Evolutionary conservation across 2,113 vertebrate species (phyloP), one percentile per base, ranked within the genome.

Genomic region (Pedetes capensis): DNA sequence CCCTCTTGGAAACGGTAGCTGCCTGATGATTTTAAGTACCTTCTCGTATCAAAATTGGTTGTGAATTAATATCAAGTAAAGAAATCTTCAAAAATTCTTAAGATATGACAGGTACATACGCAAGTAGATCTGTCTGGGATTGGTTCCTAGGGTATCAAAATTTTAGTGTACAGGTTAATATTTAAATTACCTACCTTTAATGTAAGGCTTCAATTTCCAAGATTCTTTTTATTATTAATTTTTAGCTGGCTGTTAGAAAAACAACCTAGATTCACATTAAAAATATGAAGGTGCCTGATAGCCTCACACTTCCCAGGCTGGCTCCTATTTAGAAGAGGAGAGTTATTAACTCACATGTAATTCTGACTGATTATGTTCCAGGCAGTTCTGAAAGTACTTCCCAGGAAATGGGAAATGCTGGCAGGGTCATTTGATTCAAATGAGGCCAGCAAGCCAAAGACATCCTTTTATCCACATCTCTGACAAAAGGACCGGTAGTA

Each of bases 131-230:
- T 59, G 2, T 47, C 49, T 57, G 34, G 12, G 66, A 44, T 53
- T 17, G 44, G 7, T 59, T 83, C 9, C 16, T 37, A 20, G 68
- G n/a, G n/a, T 82, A 82, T 69, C 13, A 53, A 61, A 68, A 0
- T 14, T 95, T 64, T 83, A 57, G 16, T 83, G 5, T 27, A 59
- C n/a, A 23, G 88, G 3, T 5, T 87, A 91, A 44, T 86, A 87
- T 92, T 87, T 94, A 84, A 91, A 87, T 90, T 11, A 23, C 53
- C 17, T 71, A 29, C 12, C 29, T 16, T 92, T 95, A 75, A 44
- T 71, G 2, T 47, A 91, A 95, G 6, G 1, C 8, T 93, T 91
- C 6, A 17, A 75, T 51, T 87, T 66, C 39, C 64, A 49, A 83
- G 51, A 37, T 93, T 85, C 11, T 64, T 91, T 22, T 55, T 84